Evolutionary conservation across 1,140 invertebrate species (phyloP), one percentile per base, ranked within the genome.

Genomic region (Leptinotarsa undecemlineata): DNA sequence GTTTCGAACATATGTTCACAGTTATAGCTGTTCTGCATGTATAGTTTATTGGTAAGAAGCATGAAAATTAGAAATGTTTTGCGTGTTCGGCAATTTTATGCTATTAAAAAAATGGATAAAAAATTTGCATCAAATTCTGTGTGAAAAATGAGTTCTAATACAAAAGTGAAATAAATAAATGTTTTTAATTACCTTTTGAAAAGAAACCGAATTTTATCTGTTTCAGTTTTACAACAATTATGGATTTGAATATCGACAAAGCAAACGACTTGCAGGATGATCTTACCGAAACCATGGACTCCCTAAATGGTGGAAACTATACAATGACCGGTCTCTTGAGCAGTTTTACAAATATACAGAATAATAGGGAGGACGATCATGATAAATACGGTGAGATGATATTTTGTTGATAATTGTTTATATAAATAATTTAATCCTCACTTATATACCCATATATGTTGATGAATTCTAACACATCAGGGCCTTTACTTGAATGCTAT

Each of bases 161-260:
- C 2, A 11, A 42, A 11, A 42, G 33, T 11, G 11, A 42, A 42
- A 42, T 42, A 42, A 42, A 11, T 42, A 42, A 11, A 11, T 42
- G 8, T 42, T 42, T 8, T 42, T 42, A 42, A 8, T 42, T 11
- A 42, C 33, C 8, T 2, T 42, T 8, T 42, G 33, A 42, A 42
- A 3, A 42, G 8, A 42, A 42, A 42, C 33, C 33, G 33, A 42
- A 42, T 42, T 42, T 42, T 11, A 21, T 23, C 4, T 48, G 19
- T 70, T 70, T 60, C 19, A 48, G 5, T 19, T 42, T 48, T 8
- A 33, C 3, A 15, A 17, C 8, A 26, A 57, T 5, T 14, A 70
- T 70, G 68, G 68, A 70, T 70, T 57, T 64, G 60, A 64, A 72
- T 64, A n/a, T 60, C 14, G 19, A 71, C 1, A 71, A 71, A 61